These are phyloP conservation scores for Eulemur coronatus DNA, from an alignment of 2,797 vertebrate genomes.

Conservation along the genomic window DNA sequence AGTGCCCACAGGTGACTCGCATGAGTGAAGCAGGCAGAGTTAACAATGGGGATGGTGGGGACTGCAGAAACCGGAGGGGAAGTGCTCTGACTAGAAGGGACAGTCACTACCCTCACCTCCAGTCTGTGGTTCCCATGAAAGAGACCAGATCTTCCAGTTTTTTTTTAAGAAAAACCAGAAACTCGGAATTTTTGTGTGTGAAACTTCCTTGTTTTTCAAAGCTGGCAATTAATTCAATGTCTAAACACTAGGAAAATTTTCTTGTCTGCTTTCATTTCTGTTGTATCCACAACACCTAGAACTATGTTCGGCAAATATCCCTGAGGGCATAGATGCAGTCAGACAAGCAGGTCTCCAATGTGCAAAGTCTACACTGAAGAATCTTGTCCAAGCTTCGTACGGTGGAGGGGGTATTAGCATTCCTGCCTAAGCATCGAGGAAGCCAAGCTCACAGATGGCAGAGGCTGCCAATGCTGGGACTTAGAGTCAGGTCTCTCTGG, in stretches of 20 bases:
- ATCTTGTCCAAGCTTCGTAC: not conserved
- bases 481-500: not conserved
- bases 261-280: not conserved
- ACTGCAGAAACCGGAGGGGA: not conserved
- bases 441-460: not conserved
- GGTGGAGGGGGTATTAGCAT: not conserved
- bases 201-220: not conserved
- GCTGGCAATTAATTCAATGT: not conserved
- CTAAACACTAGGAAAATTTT: not conserved
- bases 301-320: not conserved
- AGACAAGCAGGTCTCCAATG: not conserved
- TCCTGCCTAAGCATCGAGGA: not conserved
- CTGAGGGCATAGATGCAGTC: not conserved
- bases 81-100: not conserved
- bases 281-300: not conserved
- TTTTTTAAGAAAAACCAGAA: not conserved
- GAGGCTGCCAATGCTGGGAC: fast-evolving
- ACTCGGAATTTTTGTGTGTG: not conserved
- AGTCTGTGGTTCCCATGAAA: not conserved
- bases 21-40: not conserved
- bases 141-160: not conserved
- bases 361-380: not conserved
- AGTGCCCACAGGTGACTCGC: not conserved
- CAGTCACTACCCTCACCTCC: not conserved
- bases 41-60: not conserved